Base-by-base conservation (phyloP, 2,888 invertebrate genomes). In the Siphonodentalium dalli region DNA sequence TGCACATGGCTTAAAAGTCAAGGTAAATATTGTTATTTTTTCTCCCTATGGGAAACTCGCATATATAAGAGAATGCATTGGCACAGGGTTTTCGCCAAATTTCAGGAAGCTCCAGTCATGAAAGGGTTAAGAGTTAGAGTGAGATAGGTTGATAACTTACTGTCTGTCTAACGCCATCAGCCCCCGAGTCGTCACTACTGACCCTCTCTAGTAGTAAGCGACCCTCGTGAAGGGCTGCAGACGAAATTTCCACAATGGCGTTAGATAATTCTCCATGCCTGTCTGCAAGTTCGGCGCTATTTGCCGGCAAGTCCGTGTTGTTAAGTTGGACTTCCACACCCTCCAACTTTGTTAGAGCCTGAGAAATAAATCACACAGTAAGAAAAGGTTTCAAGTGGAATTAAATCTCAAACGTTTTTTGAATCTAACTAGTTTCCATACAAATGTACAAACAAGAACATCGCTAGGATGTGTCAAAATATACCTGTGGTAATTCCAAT, bases 311-410 rank as follows among this genome's bases (percentile, higher is more conserved):
- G 68, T 88, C 87, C 39, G 86, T 85, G 40, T 86, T 87, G 40
- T 86, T 87, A 60, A 90, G 74, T 75, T 90, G 88, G 63, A 88
- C 86, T 83, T 91, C 90, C 26, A 91, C 83, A 76, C 90, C 88
- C 74, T 90, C 88, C 66, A 91, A 80, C 74, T 89, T 89, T 42
- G 85, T 86, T 42, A 89, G 83, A 35, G 89, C 90, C 87, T 90
- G 72, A 1, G 78, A 74, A 50, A 20, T 52, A 43, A 43, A 48
- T 44, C 33, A 23, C n/a, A 43, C 15, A 40, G 28, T 39, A 33
- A 51, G 56, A 49, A 38, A 34, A 34, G 24, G 15, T 33, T 34
- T 20, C 18, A n/a, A 21, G 21, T 31, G 18, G 9, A 24, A 21
- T 31, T 21, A 24, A 33, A 39, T 7, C 11, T 21, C 13, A 2